These are phyloP conservation scores for Drosophila austrosaltans DNA, from an alignment of 2,888 invertebrate genomes.

Conservation along the genomic window DNA sequence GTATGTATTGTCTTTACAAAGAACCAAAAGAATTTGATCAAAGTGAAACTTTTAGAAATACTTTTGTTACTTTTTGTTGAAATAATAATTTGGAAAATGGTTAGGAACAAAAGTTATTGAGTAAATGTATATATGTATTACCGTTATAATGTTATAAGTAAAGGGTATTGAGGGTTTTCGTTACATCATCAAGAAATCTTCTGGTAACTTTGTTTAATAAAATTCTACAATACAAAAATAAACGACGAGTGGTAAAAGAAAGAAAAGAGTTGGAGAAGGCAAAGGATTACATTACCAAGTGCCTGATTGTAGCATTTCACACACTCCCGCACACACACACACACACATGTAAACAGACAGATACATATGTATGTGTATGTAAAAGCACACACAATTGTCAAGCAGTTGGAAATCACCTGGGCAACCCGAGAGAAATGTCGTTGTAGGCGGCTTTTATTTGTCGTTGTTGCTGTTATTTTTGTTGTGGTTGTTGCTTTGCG, in stretches of 20 bases:
- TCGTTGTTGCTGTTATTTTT: constrained; percentile 24
- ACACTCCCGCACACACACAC: constrained; percentile 15
- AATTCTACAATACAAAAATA: constrained; percentile 9
- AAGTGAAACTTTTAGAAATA: too few species aligned
- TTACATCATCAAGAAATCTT: background rate
- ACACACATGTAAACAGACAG: constrained; percentile 17
- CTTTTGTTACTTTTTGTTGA: too few species aligned
- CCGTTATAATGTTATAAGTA: background rate
- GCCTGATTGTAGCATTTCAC: constrained; percentile 32
- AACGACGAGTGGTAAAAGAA: background rate
- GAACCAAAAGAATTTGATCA: too few species aligned
- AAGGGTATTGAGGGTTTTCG: background rate
- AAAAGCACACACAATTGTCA: constrained; percentile 55
- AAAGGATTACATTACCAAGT: constrained; percentile 62
- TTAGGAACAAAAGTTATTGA: too few species aligned
- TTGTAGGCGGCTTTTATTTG: constrained; percentile 48
- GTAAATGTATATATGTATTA: background rate
- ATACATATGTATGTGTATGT: background rate
- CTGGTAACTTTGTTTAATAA: constrained; percentile 5
- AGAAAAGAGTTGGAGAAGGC: constrained; percentile 9
- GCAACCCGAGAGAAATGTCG: constrained; percentile 54
- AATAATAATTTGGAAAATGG: too few species aligned
- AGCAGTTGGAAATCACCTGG: constrained; percentile 66
- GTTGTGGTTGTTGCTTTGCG: constrained; percentile 53
- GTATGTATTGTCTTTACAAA: too few species aligned